Evolutionary conservation across 2,888 invertebrate species (phyloP), one percentile per base, ranked within the genome.

Genomic region (Cordilura impudica): DNA sequence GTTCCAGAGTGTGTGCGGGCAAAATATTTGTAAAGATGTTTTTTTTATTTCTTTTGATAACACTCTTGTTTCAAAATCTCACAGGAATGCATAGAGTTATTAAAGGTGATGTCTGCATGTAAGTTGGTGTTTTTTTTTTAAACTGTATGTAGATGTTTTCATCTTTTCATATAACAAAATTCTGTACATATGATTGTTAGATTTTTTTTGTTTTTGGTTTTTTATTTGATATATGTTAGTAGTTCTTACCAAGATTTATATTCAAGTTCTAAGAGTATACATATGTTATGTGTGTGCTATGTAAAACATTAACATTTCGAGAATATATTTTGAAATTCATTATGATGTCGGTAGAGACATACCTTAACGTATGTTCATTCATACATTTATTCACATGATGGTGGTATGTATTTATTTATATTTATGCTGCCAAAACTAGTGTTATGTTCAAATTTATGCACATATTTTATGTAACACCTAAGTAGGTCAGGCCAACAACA

Each of bases 81-180:
- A 35, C 21, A n/a, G 45, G 53, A 31, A 58, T 58, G 43, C 23
- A 73, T 69, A 65, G 56, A 78, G 73, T 73, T 73, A 73, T 73
- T 73, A 78, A 61, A 53, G 69, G 69, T 78, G 66, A 67, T 77
- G 61, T 67, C 54, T 56, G 49, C 61, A 67, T 77, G 61, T 67
- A 61, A 51, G 49, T 61, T 56, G 56, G 6, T 51, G 18, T 23
- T 51, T 51, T 51, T 51, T 14, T 26, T 5, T 35, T 1, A 21
- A 12, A 39, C 2, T 21, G 35, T 58, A 43, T 35, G 35, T 35
- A 35, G 35, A 35, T 35, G 12, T 35, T 35, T 35, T 12, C 12
- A 39, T 39, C 12, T 26, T 26, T 39, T 39, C n/a, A n/a, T n/a
- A 39, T n/a, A n/a, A n/a, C n/a, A n/a, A n/a, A n/a, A n/a, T n/a